Evolutionary conservation across 2,888 invertebrate species (phyloP).

Genomic region (Epirrhoe tristata): DNA sequence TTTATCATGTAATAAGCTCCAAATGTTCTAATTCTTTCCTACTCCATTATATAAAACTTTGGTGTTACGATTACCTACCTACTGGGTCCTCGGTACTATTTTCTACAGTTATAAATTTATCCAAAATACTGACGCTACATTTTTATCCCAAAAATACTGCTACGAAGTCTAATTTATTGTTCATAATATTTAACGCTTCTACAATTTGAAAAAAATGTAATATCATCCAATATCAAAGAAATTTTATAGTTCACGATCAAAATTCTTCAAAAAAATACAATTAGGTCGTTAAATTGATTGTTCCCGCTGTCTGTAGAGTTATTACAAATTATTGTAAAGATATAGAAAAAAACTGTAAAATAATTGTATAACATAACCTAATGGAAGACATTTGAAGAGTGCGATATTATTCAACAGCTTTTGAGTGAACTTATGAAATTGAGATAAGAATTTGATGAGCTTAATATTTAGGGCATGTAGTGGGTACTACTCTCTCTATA

Average conservation of each 20-base stretch:
- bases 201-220: conserved; percentile 52
- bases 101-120: conserved; percentile 71
- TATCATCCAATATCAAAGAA: conserved; percentile 49
- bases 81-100: conserved; percentile 73
- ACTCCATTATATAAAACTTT: conserved; percentile 70
- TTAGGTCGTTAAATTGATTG: conserved; percentile 73
- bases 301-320: conserved; percentile 67
- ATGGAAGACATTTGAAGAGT: conserved; percentile 77
- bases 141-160: conserved; percentile 76
- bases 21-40: conserved; percentile 50
- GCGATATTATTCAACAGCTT: conserved; percentile 46
- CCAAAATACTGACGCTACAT: conserved; percentile 81
- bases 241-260: conserved; percentile 55
- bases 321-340: conserved; percentile 43
- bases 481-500: conserved; percentile 21
- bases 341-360: conserved; percentile 43
- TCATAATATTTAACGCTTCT: conserved; percentile 65
- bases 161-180: conserved; percentile 69
- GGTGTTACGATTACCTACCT: conserved; percentile 79
- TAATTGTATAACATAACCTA: conserved; percentile 70
- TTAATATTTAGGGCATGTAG: conserved; percentile 40
- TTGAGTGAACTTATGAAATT: conserved; percentile 55
- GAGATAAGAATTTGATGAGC: conserved; percentile 42
- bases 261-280: conserved; percentile 70
- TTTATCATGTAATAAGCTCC: conserved; percentile 74